phyloP scores from a whole-genome alignment of 2,888 invertebrate genomes.

The Phaedon cochleariae region DNA sequence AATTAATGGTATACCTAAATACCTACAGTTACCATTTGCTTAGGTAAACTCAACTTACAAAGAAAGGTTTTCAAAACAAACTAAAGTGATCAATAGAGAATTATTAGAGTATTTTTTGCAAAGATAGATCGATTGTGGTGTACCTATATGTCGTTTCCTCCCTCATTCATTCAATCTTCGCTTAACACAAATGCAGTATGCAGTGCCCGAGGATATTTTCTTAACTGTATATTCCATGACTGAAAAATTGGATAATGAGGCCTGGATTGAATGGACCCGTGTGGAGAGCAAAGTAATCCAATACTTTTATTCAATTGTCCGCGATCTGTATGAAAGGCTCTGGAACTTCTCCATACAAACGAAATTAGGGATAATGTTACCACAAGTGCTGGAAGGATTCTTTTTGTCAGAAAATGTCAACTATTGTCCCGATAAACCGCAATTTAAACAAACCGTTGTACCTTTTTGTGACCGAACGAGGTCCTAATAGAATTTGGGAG shows the following conservation, averaged over 20 bases:
- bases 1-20: too few relatives aligned
- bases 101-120: too few relatives aligned
- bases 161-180: too few relatives aligned
- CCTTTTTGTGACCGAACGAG: slow-evolving; percentile 33
- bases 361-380: slow-evolving; percentile 48
- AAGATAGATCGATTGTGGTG: too few relatives aligned
- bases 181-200: too few relatives aligned
- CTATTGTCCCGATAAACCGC: slow-evolving; percentile 34
- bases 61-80: too few relatives aligned
- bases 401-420: slow-evolving; percentile 33
- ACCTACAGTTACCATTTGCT: too few relatives aligned
- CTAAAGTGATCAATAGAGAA: too few relatives aligned
- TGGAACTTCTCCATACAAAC: slow-evolving; percentile 37
- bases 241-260: slow-evolving; percentile 46
- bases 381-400: slow-evolving; percentile 31
- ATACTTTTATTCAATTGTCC: slow-evolving; percentile 41
- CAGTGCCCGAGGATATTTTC: slow-evolving; percentile 33
- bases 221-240: slow-evolving; percentile 43
- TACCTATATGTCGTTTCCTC: too few relatives aligned
- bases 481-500: slow-evolving; percentile 28
- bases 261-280: slow-evolving; percentile 38
- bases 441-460: slow-evolving; percentile 30
- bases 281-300: slow-evolving; percentile 36
- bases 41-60: too few relatives aligned
- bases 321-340: slow-evolving; percentile 30